A percentile compares a stretch with the other conserved stretches of the same genome.
Conservation (phyloP, 2,797 vertebrate species). For the Acanthurus leucopareius region DNA sequence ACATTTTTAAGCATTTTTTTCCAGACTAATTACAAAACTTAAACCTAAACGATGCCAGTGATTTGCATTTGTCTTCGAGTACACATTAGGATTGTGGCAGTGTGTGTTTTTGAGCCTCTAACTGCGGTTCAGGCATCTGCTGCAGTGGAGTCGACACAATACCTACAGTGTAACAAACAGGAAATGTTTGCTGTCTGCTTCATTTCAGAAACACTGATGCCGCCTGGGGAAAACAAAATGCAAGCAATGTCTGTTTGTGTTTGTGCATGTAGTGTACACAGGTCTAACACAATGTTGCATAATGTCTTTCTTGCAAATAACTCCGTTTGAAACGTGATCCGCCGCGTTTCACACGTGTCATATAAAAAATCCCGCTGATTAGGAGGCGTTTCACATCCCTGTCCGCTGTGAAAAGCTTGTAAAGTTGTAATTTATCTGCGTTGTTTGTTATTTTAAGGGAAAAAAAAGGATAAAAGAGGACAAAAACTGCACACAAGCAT, state of each 20-base stretch:
- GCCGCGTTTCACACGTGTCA: slow-evolving; percentile 44
- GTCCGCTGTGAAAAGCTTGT: slow-evolving; percentile 45
- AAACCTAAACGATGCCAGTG: slow-evolving; percentile 20
- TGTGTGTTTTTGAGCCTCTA: slow-evolving; percentile 31
- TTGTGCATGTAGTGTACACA: slow-evolving; percentile 72
- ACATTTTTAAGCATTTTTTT: not conserved
- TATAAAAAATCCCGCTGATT: slow-evolving; percentile 39
- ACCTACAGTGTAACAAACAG: slow-evolving; percentile 70
- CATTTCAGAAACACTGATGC: slow-evolving; percentile 61
- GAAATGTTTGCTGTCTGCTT: slow-evolving; percentile 74
- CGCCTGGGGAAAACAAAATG: slow-evolving; percentile 69
- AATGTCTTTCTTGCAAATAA: slow-evolving; percentile 68
- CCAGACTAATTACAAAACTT: slow-evolving; percentile 15
- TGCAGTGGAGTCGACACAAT: slow-evolving; percentile 40
- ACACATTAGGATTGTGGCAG: slow-evolving; percentile 22
- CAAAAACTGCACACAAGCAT: slow-evolving; percentile 20
- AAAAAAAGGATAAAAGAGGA: slow-evolving; percentile 23
- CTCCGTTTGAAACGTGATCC: slow-evolving; percentile 68
- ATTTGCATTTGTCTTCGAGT: slow-evolving; percentile 39
- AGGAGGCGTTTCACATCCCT: slow-evolving; percentile 48
- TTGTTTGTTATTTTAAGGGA: slow-evolving; percentile 39
- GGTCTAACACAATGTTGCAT: slow-evolving; percentile 69
- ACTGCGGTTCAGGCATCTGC: slow-evolving; percentile 27
- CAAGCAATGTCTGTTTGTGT: slow-evolving; percentile 77
- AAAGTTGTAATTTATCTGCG: slow-evolving; percentile 22